These are phyloP conservation scores for Epiblema foenella DNA, from an alignment of 2,888 invertebrate genomes.

Conservation along the genomic window DNA sequence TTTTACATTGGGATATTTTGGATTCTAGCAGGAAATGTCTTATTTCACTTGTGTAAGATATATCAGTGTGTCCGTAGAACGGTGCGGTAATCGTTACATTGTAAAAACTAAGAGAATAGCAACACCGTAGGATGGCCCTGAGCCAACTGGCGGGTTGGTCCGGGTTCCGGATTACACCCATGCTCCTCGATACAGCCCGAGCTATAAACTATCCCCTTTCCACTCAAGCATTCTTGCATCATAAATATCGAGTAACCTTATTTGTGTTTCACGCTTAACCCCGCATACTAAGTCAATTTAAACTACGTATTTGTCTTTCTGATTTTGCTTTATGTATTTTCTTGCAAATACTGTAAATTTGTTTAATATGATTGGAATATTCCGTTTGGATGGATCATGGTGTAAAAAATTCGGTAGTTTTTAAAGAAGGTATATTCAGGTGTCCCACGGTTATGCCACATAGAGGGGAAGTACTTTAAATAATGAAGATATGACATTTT, in stretches of 20 bases:
- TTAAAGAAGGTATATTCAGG: too few species aligned
- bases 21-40: background rate
- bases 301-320: conserved; percentile 28
- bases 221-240: conserved; percentile 48
- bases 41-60: background rate
- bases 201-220: conserved; percentile 54
- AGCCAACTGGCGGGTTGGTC: conserved; percentile 62
- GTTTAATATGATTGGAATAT: too few species aligned
- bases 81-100: conserved; percentile 51
- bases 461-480: too few species aligned
- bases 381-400: background rate
- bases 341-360: background rate
- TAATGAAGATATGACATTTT: too few species aligned
- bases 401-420: background rate
- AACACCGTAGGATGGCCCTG: conserved; percentile 57
- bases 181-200: conserved; percentile 53
- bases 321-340: background rate
- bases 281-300: conserved; percentile 37
- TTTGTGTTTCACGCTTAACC: conserved; percentile 44
- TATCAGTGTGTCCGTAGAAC: conserved; percentile 29
- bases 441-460: too few species aligned
- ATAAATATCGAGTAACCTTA: conserved; percentile 49
- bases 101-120: conserved; percentile 52
- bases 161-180: conserved; percentile 60
- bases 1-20: background rate